Conservation (phyloP, 64 coral and sea anemone species). For the Astreopora myriophthalma region DNA sequence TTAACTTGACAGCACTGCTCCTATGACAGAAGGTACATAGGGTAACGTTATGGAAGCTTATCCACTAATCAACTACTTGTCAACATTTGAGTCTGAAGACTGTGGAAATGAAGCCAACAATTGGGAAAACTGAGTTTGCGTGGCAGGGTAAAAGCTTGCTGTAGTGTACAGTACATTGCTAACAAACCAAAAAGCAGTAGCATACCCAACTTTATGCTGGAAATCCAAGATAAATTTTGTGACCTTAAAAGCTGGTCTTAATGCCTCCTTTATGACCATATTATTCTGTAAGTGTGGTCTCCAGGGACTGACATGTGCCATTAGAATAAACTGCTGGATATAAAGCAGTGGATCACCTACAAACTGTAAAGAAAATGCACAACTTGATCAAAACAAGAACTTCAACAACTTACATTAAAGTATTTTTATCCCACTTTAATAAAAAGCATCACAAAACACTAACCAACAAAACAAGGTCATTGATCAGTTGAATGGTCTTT, state of each 20-base stretch:
- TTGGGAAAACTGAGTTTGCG: too few species aligned
- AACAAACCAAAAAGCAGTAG: not conserved
- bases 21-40: not conserved
- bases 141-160: too few species aligned
- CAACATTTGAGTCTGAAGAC: too few species aligned
- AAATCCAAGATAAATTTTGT: constrained; percentile 75
- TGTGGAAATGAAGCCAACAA: too few species aligned
- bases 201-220: constrained; percentile 51
- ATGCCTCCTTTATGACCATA: constrained; percentile 72
- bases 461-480: too few species aligned
- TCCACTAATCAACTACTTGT: too few species aligned
- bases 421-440: too few species aligned
- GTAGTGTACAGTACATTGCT: too few species aligned
- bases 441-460: too few species aligned
- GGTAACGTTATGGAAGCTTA: too few species aligned
- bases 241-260: constrained; percentile 81
- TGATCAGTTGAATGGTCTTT: too few species aligned
- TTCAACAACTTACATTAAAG: not conserved
- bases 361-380: constrained; percentile 53
- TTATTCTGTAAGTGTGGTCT: constrained; percentile 67
- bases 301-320: constrained; percentile 68
- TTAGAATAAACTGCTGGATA: constrained; percentile 87
- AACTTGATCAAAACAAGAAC: not conserved
- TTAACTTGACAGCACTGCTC: constrained; percentile 38
- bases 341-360: constrained; percentile 89